A percentile compares a stretch with the other conserved stretches of the same genome.
phyloP scores from a whole-genome alignment of 2,797 vertebrate genomes.

The Coregonus ussuriensis region DNA sequence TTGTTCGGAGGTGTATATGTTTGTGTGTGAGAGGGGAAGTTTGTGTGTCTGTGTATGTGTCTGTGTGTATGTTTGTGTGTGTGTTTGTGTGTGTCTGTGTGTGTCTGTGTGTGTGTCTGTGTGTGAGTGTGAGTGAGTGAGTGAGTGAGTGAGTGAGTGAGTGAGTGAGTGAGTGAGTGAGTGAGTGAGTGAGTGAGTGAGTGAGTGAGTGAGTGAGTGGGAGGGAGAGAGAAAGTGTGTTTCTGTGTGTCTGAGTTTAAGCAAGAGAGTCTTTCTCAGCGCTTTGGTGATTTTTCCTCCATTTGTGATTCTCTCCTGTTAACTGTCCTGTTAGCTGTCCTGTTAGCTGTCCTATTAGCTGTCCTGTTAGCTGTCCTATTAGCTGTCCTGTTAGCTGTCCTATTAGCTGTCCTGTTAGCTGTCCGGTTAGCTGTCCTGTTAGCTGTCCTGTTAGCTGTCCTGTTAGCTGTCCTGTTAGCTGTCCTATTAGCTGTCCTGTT shows the following conservation, averaged over 20 bases:
- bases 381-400: too few species aligned
- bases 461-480: too few species aligned
- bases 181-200: too few species aligned
- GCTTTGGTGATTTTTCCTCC: conserved; percentile 33
- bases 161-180: too few species aligned
- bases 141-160: not conserved
- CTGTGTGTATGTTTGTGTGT: conserved; percentile 10
- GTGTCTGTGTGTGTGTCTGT: conserved; percentile 32
- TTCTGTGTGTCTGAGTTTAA: not conserved
- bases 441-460: too few species aligned
- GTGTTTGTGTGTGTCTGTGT: conserved; percentile 31
- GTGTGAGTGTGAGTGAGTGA: not conserved
- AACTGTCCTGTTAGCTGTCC: not conserved
- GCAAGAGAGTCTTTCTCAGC: conserved; percentile 40
- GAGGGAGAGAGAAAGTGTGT: not conserved
- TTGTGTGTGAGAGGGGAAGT: conserved; percentile 68
- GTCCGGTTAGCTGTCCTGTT: too few species aligned
- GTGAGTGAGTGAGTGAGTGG: not conserved
- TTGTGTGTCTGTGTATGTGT: conserved; percentile 45
- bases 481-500: too few species aligned
- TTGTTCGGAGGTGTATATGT: conserved; percentile 80
- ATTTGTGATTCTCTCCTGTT: conserved; percentile 32
- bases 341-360: not conserved
- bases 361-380: too few species aligned
- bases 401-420: too few species aligned